Evolutionary conservation across 2,888 invertebrate species (phyloP).

Genomic region (Ypsolopha sequella): DNA sequence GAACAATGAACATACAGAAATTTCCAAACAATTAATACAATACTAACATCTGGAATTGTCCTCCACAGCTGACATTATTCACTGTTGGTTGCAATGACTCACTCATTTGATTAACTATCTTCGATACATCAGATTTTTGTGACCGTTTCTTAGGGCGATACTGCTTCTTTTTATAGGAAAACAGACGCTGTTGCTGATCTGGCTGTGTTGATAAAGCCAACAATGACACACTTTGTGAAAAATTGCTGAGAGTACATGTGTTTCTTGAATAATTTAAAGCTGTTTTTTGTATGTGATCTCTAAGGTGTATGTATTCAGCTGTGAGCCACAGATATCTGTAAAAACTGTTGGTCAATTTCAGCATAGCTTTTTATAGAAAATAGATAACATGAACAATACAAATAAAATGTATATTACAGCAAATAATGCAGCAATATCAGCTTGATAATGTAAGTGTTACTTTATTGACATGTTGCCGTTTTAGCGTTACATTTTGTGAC

Average conservation of each 20-base stretch:
- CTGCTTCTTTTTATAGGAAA: constrained; percentile 29
- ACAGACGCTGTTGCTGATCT: constrained; percentile 18
- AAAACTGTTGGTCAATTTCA: constrained; percentile 61
- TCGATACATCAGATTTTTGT: constrained; percentile 25
- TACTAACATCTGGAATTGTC: constrained; percentile 46
- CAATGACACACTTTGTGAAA: constrained; percentile 14
- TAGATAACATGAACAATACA: constrained; percentile 17
- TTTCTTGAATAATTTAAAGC: constrained; percentile 33
- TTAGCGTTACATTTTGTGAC: too few species aligned
- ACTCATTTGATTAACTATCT: constrained; percentile 38
- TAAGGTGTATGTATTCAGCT: constrained; percentile 32
- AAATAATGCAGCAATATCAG: not conserved
- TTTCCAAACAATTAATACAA: not conserved
- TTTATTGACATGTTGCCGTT: too few species aligned
- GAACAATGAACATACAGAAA: not conserved
- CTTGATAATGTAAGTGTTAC: too few species aligned
- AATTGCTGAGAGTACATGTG: constrained; percentile 25
- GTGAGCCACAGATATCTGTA: constrained; percentile 51
- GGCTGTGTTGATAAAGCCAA: constrained; percentile 17
- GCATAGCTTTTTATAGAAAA: constrained; percentile 42
- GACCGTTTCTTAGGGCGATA: constrained; percentile 26
- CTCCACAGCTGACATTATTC: constrained; percentile 38
- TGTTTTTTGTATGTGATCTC: constrained; percentile 33
- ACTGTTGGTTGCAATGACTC: constrained; percentile 33
- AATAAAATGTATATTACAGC: constrained; percentile 19